Percentiles rank a stretch among this genome's conserved stretches.
Conservation (phyloP, 2,113 vertebrate genomes). For the Callorhinus ursinus region DNA sequence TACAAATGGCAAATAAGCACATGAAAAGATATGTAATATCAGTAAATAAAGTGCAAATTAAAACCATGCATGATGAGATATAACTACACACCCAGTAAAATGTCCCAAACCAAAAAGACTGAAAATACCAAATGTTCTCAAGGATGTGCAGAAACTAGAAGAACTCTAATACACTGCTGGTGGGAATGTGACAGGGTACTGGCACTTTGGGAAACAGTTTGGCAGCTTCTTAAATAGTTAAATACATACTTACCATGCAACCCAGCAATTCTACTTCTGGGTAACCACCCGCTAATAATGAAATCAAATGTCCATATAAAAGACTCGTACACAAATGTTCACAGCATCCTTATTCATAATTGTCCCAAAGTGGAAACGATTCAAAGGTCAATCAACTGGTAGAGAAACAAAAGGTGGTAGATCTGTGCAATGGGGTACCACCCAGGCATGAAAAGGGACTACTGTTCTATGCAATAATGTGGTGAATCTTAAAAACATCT, state of each 20-base stretch:
- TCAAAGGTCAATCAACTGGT: neutral
- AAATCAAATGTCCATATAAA: neutral
- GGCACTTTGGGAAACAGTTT: neutral
- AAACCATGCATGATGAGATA: neutral
- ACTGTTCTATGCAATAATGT: neutral
- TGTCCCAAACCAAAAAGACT: neutral
- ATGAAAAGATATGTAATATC: neutral
- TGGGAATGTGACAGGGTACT: neutral
- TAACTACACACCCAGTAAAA: neutral
- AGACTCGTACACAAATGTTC: neutral
- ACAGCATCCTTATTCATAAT: neutral
- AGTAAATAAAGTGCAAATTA: neutral
- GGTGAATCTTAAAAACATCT: neutral
- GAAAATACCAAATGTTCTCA: neutral
- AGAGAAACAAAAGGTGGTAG: neutral
- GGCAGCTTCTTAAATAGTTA: neutral
- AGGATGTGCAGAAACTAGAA: neutral
- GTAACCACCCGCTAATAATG: neutral
- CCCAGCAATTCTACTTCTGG: neutral
- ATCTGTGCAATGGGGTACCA: neutral
- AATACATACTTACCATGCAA: neutral
- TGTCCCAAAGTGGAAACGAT: neutral
- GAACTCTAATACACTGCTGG: neutral
- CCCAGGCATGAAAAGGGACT: neutral
- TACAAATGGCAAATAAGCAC: neutral